Percentiles rank a stretch among this genome's conserved stretches.
These are phyloP conservation scores for Procambarus virginalis DNA, from an alignment of 1,140 invertebrate species.

Conservation along the genomic window DNA sequence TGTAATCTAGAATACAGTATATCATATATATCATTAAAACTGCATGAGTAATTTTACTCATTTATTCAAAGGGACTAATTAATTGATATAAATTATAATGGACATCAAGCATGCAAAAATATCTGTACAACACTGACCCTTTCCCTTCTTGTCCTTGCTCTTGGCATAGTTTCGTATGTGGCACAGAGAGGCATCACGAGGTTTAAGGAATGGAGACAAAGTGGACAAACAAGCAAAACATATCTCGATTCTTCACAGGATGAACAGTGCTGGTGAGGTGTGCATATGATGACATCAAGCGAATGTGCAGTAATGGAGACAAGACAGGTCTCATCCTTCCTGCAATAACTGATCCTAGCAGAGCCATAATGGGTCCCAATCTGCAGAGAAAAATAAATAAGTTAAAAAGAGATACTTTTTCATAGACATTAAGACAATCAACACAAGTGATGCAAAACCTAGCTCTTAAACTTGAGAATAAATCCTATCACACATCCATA, in stretches of 20 bases:
- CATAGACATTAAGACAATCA: too few relatives aligned
- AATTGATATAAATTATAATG: neutral
- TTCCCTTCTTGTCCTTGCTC: constrained; percentile 75
- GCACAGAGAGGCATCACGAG: neutral
- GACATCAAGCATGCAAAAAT: neutral
- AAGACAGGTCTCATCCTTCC: neutral
- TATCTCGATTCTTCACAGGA: neutral
- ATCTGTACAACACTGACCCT: constrained; percentile 76
- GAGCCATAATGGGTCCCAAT: neutral
- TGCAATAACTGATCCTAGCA: neutral
- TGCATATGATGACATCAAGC: neutral
- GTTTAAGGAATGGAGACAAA: neutral
- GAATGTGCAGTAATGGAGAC: neutral
- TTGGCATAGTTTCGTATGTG: constrained; percentile 70
- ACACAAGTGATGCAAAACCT: too few relatives aligned
- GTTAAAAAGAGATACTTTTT: neutral
- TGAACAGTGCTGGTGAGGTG: neutral
- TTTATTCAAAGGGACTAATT: neutral
- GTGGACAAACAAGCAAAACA: too few relatives aligned
- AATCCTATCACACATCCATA: too few relatives aligned
- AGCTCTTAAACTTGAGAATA: too few relatives aligned
- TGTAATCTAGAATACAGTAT: too few relatives aligned
- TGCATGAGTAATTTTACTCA: neutral
- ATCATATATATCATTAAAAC: neutral
- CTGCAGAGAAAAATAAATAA: neutral